Evolutionary conservation across 2,797 vertebrate species (phyloP).

Genomic region (Myotis daubentonii): DNA sequence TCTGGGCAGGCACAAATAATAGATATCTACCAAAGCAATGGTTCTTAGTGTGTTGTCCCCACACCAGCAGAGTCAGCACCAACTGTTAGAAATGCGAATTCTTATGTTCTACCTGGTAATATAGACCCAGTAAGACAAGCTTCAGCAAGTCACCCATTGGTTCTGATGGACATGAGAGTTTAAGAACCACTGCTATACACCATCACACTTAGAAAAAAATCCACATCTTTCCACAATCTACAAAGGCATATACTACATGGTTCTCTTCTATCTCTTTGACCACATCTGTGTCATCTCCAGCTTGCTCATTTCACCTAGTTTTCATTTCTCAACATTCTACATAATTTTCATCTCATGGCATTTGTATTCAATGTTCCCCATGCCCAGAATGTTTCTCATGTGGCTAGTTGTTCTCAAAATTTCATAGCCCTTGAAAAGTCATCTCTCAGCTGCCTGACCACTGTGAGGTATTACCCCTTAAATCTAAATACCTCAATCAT

Average conservation of each 20-base stretch:
- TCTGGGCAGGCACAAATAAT: neutral
- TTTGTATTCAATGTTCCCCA: neutral
- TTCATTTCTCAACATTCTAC: neutral
- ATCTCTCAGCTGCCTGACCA: neutral
- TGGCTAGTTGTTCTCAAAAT: neutral
- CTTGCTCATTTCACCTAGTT: neutral
- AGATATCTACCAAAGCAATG: neutral
- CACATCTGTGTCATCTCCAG: neutral
- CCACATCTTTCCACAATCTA: neutral
- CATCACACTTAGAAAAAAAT: neutral
- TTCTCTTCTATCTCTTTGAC: neutral
- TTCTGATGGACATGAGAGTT: neutral
- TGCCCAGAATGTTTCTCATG: neutral
- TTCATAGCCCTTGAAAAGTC: neutral
- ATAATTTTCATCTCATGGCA: neutral
- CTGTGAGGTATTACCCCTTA: neutral
- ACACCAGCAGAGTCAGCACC: neutral
- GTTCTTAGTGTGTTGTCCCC: neutral
- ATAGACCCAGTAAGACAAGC: neutral
- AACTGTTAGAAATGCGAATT: neutral
- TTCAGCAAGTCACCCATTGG: neutral
- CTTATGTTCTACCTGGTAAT: neutral
- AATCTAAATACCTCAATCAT: neutral
- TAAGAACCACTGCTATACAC: neutral
- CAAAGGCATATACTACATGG: neutral